phyloP scores from a whole-genome alignment of 2,888 invertebrate genomes.

The Xylocampa areola region DNA sequence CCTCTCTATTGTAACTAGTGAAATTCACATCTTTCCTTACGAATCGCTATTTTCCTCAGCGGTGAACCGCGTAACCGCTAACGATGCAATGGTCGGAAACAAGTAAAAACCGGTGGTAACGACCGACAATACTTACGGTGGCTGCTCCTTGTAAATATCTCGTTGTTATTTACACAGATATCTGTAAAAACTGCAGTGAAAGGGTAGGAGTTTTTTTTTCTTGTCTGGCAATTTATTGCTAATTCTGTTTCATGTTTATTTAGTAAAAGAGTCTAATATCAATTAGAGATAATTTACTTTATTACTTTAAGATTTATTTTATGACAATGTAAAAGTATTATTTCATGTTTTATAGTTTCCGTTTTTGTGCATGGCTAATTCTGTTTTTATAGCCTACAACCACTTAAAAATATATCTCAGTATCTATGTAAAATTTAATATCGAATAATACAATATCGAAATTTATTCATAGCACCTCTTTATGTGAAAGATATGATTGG shows the following conservation, averaged over 20 bases:
- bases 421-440: too few relatives aligned
- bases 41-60: conserved; percentile 59
- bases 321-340: too few relatives aligned
- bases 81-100: conserved; percentile 65
- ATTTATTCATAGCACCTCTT: too few relatives aligned
- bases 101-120: conserved; percentile 64
- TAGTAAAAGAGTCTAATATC: too few relatives aligned
- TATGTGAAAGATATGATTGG: too few relatives aligned
- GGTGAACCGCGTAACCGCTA: conserved; percentile 72
- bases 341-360: too few relatives aligned
- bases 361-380: too few relatives aligned
- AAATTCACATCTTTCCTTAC: conserved; percentile 70
- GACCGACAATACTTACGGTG: conserved; percentile 59
- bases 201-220: conserved; percentile 2
- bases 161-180: conserved; percentile 26
- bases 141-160: conserved; percentile 50
- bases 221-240: conserved; percentile 18
- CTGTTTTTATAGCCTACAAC: too few relatives aligned
- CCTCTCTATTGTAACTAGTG: conserved; percentile 64
- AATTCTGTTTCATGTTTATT: conserved; percentile 23
- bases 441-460: too few relatives aligned
- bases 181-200: conserved; percentile 34
- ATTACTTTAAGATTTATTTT: too few relatives aligned
- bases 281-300: too few relatives aligned
- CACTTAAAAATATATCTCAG: too few relatives aligned